These are phyloP conservation scores for Cactoblastis cactorum DNA, from an alignment of 2,888 invertebrate species.

Conservation along the genomic window DNA sequence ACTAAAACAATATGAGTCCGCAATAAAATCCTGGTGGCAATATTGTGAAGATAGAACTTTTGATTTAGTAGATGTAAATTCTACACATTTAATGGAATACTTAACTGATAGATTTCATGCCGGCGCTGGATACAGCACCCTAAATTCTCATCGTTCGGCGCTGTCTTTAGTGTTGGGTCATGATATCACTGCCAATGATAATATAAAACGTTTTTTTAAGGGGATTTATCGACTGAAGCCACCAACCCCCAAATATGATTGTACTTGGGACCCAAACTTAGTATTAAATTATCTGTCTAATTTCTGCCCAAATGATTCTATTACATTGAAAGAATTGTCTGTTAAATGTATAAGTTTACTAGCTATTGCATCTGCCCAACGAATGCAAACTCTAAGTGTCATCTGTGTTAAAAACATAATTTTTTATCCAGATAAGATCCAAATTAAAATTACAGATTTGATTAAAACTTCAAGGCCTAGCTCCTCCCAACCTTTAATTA, in stretches of 20 bases:
- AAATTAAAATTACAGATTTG: constrained; percentile 11
- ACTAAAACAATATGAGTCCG: constrained; percentile 18
- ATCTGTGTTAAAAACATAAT: constrained; percentile 8
- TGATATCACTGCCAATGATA: neutral
- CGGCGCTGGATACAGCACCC: constrained; percentile 17
- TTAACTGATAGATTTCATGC: constrained; percentile 18
- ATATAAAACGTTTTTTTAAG: constrained; percentile 21
- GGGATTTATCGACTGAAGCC: constrained; percentile 20
- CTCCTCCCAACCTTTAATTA: neutral
- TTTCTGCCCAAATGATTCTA: no score
- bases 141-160: constrained; percentile 18
- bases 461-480: constrained; percentile 21
- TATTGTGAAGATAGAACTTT: constrained; percentile 18
- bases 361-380: constrained; percentile 4
- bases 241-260: constrained; percentile 20
- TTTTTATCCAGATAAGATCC: neutral
- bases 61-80: constrained; percentile 8
- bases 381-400: constrained; percentile 5
- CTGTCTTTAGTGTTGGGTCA: constrained; percentile 16
- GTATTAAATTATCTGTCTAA: constrained; percentile 10
- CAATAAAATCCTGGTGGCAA: constrained; percentile 19
- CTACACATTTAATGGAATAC: constrained; percentile 15
- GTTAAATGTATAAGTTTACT: no score
- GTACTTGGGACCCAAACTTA: constrained; percentile 20
- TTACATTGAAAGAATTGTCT: constrained; percentile 9